Conservation (phyloP, 2,888 invertebrate genomes). For the Cephus nigrinus region DNA sequence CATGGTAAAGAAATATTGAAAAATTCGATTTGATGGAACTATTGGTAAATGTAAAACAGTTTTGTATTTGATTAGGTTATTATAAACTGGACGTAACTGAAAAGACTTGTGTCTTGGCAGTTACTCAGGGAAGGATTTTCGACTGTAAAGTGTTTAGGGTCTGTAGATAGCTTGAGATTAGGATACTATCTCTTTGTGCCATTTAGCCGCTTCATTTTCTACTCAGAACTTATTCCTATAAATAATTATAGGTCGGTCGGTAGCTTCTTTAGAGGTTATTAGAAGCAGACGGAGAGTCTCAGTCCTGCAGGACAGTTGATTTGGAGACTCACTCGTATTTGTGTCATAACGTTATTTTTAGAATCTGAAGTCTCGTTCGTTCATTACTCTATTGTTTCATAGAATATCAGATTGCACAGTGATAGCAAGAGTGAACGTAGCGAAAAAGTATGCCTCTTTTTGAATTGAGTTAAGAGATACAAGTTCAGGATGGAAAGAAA, state of each 20-base stretch:
- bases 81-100: not conserved
- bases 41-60: not conserved
- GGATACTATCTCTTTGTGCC: not conserved
- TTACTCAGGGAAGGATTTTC: not conserved
- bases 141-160: not conserved
- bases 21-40: not conserved
- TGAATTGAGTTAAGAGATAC: not conserved
- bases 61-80: not conserved
- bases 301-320: not conserved
- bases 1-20: not conserved
- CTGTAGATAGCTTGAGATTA: not conserved
- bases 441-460: not conserved
- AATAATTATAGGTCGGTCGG: not conserved
- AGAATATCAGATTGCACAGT: not conserved
- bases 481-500: not conserved
- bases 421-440: not conserved
- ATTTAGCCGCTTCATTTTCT: not conserved
- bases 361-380: not conserved
- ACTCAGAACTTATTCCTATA: not conserved
- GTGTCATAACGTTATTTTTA: not conserved
- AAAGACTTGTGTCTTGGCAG: not conserved
- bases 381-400: not conserved
- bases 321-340: not conserved
- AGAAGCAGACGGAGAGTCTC: not conserved
- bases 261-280: not conserved